These are phyloP conservation scores for Phyllostomus hastatus DNA, from an alignment of 2,113 vertebrate genomes.

Conservation along the genomic window DNA sequence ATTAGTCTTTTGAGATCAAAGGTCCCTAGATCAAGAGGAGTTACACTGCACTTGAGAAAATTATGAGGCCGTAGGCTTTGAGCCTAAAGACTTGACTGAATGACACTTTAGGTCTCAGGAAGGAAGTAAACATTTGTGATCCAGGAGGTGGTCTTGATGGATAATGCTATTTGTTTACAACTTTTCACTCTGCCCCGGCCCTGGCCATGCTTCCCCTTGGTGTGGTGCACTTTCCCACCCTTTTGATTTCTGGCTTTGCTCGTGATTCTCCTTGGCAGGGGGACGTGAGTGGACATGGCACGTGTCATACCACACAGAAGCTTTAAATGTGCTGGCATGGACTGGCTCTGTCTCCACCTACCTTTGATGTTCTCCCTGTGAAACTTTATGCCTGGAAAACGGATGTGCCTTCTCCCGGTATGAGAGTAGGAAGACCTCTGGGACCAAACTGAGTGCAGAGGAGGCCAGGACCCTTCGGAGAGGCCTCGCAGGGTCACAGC, in stretches of 20 bases:
- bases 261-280: neutral
- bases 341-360: neutral
- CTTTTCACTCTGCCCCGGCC: neutral
- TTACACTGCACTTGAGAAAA: neutral
- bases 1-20: neutral
- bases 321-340: neutral
- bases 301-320: neutral
- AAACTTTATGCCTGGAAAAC: neutral
- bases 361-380: neutral
- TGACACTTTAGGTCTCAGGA: neutral
- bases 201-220: neutral
- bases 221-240: neutral
- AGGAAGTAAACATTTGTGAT: neutral
- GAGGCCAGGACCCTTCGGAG: neutral
- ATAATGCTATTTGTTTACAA: neutral
- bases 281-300: neutral
- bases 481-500: neutral
- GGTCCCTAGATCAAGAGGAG: neutral
- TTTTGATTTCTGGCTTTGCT: neutral
- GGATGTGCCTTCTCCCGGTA: neutral
- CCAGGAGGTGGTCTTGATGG: neutral
- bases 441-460: neutral
- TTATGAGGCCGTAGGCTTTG: neutral
- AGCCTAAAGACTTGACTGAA: neutral
- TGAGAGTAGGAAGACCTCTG: neutral